Percentiles rank a stretch among this genome's conserved stretches.
Evolutionary conservation across 2,888 invertebrate species (phyloP).

Genomic region (Campoplex capitator): DNA sequence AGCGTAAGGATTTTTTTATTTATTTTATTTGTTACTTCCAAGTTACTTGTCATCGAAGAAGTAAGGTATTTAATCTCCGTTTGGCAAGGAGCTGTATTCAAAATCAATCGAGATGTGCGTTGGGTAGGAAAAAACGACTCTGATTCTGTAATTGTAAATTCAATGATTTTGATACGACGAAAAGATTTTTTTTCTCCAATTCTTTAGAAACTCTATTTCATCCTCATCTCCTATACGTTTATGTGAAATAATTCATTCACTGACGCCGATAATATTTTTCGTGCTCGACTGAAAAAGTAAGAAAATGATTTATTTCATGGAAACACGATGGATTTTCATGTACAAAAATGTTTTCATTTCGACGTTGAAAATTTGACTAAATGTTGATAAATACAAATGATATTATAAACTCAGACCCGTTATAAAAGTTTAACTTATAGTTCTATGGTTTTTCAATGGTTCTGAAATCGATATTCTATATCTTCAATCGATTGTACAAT

Average conservation of each 20-base stretch:
- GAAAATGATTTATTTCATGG: conserved; percentile 72
- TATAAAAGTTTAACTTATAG: neutral
- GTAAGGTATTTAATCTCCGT: too few species aligned
- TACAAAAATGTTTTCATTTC: conserved; percentile 46
- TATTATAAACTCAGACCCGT: conserved; percentile 6
- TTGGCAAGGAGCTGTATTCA: too few species aligned
- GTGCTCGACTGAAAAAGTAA: conserved; percentile 65
- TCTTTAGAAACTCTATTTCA: neutral
- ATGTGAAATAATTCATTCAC: neutral
- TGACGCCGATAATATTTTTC: neutral
- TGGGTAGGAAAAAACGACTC: too few species aligned
- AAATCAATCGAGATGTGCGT: too few species aligned
- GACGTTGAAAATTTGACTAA: neutral
- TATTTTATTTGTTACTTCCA: too few species aligned
- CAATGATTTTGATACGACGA: neutral
- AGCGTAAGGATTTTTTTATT: too few species aligned
- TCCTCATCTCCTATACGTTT: neutral
- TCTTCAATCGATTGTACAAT: neutral
- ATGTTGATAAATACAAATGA: conserved; percentile 31
- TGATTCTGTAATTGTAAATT: neutral
- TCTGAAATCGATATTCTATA: neutral
- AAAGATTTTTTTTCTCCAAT: neutral
- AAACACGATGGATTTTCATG: conserved; percentile 44
- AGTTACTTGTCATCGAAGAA: too few species aligned
- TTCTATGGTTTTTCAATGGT: conserved; percentile 2